A percentile compares a stretch with the other conserved stretches of the same genome.
Conservation (phyloP, 2,797 vertebrate genomes). For the Cyclura pinguis region DNA sequence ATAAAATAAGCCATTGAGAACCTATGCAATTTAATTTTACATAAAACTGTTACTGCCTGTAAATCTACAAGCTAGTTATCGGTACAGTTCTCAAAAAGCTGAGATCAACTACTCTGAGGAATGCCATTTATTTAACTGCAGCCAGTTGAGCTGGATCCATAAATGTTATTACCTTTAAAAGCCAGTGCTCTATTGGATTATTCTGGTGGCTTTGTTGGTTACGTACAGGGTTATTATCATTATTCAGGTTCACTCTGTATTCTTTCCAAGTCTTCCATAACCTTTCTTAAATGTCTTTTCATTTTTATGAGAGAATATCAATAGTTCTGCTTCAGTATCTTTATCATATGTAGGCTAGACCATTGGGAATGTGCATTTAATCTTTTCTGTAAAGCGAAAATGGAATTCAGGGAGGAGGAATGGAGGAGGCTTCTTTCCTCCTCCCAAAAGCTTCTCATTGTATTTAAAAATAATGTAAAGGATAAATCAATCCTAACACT, state of each 20-base stretch:
- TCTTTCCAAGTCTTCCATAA: conserved; percentile 36
- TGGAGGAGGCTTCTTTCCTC: not conserved
- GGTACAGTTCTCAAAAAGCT: conserved; percentile 29
- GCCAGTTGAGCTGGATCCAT: conserved; percentile 43
- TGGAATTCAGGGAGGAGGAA: conserved; percentile 29
- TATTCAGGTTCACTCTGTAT: conserved; percentile 41
- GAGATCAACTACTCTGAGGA: conserved; percentile 47
- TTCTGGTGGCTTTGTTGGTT: conserved; percentile 7
- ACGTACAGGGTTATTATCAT: not conserved
- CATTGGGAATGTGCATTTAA: conserved; percentile 27
- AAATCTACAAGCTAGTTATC: conserved; percentile 23
- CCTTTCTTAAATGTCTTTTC: conserved; percentile 39
- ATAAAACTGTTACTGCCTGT: conserved; percentile 25
- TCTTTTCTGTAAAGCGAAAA: conserved; percentile 48
- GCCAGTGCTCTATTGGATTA: conserved; percentile 28
- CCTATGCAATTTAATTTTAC: conserved; percentile 40
- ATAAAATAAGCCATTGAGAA: conserved; percentile 35
- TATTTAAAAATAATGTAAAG: conserved; percentile 24
- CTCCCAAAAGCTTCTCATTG: conserved; percentile 28
- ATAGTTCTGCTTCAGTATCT: conserved; percentile 50
- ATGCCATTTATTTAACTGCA: conserved; percentile 31
- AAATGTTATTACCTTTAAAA: conserved; percentile 50
- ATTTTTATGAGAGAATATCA: conserved; percentile 35
- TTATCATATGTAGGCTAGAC: conserved; percentile 23
- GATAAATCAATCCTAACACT: conserved; percentile 24